A percentile compares a stretch with the other conserved stretches of the same genome.
Conservation (phyloP, 2,113 vertebrate species). For the Mellivora capensis region DNA sequence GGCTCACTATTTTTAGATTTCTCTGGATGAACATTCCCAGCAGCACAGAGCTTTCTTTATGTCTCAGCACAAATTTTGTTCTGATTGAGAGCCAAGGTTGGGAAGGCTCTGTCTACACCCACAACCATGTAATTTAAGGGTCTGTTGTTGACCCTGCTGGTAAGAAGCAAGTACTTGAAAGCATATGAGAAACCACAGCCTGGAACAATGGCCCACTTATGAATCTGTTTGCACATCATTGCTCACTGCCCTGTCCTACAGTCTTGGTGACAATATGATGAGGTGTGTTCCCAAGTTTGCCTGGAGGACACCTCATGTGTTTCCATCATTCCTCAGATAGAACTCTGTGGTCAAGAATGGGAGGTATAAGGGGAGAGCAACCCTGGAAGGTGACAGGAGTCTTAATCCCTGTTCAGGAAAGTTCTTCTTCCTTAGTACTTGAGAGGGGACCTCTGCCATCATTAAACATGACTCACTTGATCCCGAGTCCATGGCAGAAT, state of each 20-base stretch:
- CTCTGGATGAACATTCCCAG: background rate
- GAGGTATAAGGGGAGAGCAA: background rate
- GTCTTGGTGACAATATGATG: background rate
- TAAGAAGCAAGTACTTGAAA: background rate
- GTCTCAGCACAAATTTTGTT: conserved; percentile 45
- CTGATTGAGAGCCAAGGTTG: conserved; percentile 38
- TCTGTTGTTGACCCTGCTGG: conserved; percentile 14
- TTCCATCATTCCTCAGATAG: background rate
- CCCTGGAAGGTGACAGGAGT: background rate
- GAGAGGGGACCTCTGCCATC: background rate
- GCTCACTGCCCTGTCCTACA: background rate
- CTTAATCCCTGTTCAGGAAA: background rate
- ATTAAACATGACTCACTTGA: background rate
- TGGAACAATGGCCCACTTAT: background rate
- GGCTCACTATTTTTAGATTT: conserved; percentile 48
- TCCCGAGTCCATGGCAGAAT: background rate
- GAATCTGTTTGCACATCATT: background rate
- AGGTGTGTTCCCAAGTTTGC: background rate
- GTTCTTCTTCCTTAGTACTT: background rate
- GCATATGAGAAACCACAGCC: background rate
- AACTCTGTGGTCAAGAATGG: background rate
- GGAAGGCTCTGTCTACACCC: conserved; percentile 24
- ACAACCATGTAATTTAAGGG: conserved; percentile 46
- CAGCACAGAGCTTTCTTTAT: conserved; percentile 5
- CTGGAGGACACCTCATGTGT: background rate